Conservation (phyloP, 2,113 vertebrate genomes). For the Candoia aspera region DNA sequence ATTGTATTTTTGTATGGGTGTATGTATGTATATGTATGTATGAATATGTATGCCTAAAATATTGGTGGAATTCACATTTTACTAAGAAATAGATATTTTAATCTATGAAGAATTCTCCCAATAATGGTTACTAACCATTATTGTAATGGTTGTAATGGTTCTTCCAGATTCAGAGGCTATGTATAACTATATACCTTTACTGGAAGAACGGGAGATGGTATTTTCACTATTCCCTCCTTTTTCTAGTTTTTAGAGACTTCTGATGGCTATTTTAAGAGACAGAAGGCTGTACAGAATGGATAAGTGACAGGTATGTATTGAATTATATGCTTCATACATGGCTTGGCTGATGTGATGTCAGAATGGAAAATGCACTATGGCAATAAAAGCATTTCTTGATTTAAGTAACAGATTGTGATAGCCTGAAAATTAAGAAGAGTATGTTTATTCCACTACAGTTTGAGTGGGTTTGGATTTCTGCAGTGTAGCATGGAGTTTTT, state of each 20-base stretch:
- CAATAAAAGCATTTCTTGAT: background rate
- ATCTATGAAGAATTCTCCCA: background rate
- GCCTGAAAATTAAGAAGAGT: background rate
- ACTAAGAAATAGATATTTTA: background rate
- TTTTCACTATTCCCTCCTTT: background rate
- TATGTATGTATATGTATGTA: background rate
- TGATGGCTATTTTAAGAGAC: background rate
- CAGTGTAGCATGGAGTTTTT: background rate
- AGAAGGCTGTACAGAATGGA: background rate
- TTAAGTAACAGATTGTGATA: constrained; percentile 18
- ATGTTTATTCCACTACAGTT: background rate
- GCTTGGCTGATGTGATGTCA: background rate
- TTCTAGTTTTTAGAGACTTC: background rate
- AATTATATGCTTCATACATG: background rate
- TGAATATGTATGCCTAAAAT: background rate
- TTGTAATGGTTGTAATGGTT: background rate
- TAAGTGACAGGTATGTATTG: background rate
- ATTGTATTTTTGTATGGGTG: background rate
- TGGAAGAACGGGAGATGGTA: background rate
- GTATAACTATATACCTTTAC: background rate
- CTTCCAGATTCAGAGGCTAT: background rate
- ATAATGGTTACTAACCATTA: background rate
- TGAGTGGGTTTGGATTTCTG: background rate
- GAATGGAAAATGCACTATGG: background rate
- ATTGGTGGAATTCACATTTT: background rate